Evolutionary conservation across 2,113 vertebrate genomes (phyloP).

Genomic region (Psephotus haematonotus): DNA sequence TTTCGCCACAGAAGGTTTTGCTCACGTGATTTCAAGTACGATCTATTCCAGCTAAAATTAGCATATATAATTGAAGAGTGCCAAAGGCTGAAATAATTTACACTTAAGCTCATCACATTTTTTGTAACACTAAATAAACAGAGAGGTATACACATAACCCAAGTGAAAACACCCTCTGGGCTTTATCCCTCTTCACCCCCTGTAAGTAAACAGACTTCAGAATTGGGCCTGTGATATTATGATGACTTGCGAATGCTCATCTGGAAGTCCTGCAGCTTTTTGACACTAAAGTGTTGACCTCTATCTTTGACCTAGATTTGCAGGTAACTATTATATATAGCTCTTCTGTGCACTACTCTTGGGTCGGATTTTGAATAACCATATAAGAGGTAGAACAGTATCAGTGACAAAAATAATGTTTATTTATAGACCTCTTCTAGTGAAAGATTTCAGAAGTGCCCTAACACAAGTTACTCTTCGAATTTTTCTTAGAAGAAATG

Average conservation of each 20-base stretch:
- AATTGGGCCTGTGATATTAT: not conserved
- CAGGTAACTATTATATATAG: not conserved
- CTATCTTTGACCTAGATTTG: not conserved
- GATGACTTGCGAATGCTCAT: not conserved
- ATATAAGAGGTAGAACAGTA: not conserved
- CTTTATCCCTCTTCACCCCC: not conserved
- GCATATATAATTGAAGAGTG: slow-evolving; percentile 38
- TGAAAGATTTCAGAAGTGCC: not conserved
- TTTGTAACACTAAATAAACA: slow-evolving; percentile 25
- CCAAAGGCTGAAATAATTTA: slow-evolving; percentile 52
- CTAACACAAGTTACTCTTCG: not conserved
- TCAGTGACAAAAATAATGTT: not conserved
- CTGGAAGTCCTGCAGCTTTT: not conserved
- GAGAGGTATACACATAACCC: not conserved
- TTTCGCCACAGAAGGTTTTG: not conserved
- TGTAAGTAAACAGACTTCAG: not conserved
- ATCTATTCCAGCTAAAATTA: slow-evolving; percentile 21
- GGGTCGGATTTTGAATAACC: not conserved
- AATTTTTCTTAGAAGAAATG: not conserved
- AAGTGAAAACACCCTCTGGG: not conserved
- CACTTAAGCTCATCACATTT: not conserved
- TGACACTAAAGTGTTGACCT: not conserved
- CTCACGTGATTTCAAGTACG: not conserved
- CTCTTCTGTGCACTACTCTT: not conserved
- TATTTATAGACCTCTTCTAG: not conserved